Percentiles rank a stretch among this genome's conserved stretches.
Evolutionary conservation across 2,113 vertebrate genomes (phyloP).

Genomic region (Trematomus loennbergii): DNA sequence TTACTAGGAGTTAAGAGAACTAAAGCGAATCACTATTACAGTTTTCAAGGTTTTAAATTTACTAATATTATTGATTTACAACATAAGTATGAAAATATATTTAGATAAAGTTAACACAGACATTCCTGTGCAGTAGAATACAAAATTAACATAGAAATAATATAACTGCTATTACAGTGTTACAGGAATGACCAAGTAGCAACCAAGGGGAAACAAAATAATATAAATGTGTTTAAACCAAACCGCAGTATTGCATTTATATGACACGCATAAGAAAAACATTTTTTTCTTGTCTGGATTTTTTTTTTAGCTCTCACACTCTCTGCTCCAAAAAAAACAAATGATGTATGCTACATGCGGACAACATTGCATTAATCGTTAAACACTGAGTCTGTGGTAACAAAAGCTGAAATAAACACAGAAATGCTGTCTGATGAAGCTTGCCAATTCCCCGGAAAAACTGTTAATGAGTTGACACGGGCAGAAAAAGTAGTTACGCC

Average conservation of each 20-base stretch:
- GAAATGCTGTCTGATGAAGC: conserved; percentile 18
- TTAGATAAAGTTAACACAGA: background rate
- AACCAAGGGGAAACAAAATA: conserved; percentile 7
- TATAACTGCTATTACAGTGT: background rate
- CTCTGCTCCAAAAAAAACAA: conserved; percentile 30
- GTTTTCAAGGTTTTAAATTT: background rate
- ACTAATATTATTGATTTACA: too few relatives aligned
- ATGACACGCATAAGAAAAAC: conserved; percentile 49
- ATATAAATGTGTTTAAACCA: conserved; percentile 37
- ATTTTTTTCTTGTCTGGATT: conserved; percentile 7
- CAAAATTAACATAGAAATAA: background rate
- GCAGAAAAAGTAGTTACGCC: conserved; percentile 15
- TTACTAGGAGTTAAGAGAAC: too few relatives aligned
- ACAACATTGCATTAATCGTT: conserved; percentile 4
- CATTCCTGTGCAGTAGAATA: background rate
- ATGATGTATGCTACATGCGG: background rate
- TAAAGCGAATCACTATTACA: too few relatives aligned
- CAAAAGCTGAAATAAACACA: conserved; percentile 6
- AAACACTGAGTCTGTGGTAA: conserved; percentile 2
- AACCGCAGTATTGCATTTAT: conserved; percentile 27
- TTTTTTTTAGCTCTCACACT: conserved; percentile 9
- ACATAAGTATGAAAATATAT: background rate
- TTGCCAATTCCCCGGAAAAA: conserved; percentile 11
- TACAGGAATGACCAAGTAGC: background rate
- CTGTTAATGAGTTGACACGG: conserved; percentile 17